A percentile compares a stretch with the other conserved stretches of the same genome.
Evolutionary conservation across 2,888 invertebrate species (phyloP).

Genomic region (Druceiella hillmani): DNA sequence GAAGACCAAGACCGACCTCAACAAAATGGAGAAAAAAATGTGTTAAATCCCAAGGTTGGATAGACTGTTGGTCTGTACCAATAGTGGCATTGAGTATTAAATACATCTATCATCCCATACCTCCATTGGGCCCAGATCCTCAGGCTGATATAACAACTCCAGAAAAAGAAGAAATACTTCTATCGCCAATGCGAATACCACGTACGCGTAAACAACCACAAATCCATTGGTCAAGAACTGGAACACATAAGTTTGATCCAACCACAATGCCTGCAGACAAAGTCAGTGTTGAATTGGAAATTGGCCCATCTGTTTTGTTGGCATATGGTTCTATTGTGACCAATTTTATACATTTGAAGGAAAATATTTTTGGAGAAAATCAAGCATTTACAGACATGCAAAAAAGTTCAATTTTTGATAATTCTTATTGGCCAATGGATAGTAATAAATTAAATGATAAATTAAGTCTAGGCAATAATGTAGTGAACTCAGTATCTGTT

Average conservation of each 20-base stretch:
- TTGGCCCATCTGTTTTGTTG: slow-evolving; percentile 87
- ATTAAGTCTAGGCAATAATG: slow-evolving; percentile 40
- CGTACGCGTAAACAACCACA: slow-evolving; percentile 68
- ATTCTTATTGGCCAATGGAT: slow-evolving; percentile 40
- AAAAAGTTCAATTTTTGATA: slow-evolving; percentile 49
- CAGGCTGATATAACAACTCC: slow-evolving; percentile 92
- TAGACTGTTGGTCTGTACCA: slow-evolving; percentile 95
- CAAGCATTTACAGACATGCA: slow-evolving; percentile 93
- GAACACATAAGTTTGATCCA: slow-evolving; percentile 78
- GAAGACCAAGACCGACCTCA: slow-evolving; percentile 38
- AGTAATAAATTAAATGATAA: slow-evolving; percentile 38
- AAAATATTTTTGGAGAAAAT: slow-evolving; percentile 97
- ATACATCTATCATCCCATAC: slow-evolving; percentile 90
- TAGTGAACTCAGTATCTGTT: slow-evolving; percentile 49
- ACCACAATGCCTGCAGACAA: slow-evolving; percentile 79
- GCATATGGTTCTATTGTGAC: slow-evolving; percentile 89
- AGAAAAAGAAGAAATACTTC: slow-evolving; percentile 86
- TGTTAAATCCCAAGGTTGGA: slow-evolving; percentile 71
- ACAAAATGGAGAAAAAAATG: slow-evolving; percentile 82
- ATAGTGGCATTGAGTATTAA: slow-evolving; percentile 88
- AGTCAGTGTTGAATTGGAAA: slow-evolving; percentile 88
- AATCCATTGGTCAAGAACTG: slow-evolving; percentile 60
- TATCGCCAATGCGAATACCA: slow-evolving; percentile 89
- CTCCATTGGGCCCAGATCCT: slow-evolving; percentile 80
- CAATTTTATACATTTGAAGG: slow-evolving; percentile 85